Evolutionary conservation across 2,797 vertebrate genomes (phyloP).

Genomic region (Parotocinclus haroldoi): DNA sequence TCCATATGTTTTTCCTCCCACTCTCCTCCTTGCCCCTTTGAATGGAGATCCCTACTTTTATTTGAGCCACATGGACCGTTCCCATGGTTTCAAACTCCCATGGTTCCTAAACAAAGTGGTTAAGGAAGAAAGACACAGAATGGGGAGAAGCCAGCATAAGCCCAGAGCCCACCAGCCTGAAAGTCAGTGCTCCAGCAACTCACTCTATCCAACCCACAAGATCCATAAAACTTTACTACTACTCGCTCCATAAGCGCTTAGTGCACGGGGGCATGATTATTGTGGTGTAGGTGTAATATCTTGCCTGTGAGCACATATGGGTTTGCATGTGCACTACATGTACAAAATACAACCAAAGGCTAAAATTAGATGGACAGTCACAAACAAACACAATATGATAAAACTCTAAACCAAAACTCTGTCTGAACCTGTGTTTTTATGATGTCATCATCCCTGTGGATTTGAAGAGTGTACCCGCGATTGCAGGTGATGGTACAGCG

Average conservation of each 20-base stretch:
- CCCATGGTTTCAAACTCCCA: slow-evolving; percentile 39
- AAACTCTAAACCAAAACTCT: neutral
- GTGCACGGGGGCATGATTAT: slow-evolving; percentile 34
- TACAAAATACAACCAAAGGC: too few species aligned
- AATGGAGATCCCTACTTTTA: slow-evolving; percentile 44
- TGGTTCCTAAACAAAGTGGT: slow-evolving; percentile 42
- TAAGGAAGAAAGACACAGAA: slow-evolving; percentile 45
- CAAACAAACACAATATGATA: neutral
- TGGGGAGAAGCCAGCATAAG: slow-evolving; percentile 37
- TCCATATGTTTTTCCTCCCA: neutral
- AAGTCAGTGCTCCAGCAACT: slow-evolving; percentile 34
- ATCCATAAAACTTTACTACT: slow-evolving; percentile 41
- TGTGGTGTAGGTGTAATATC: slow-evolving; percentile 32
- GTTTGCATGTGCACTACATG: neutral
- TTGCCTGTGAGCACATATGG: slow-evolving; percentile 1
- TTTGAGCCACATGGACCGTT: slow-evolving; percentile 41
- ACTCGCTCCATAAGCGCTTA: slow-evolving; percentile 42
- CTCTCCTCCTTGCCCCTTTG: slow-evolving; percentile 20
- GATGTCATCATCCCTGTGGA: slow-evolving; percentile 85
- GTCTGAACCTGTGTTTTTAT: slow-evolving; percentile 83
- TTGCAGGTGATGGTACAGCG: slow-evolving; percentile 88
- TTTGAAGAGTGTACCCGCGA: slow-evolving; percentile 82
- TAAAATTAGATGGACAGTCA: too few species aligned
- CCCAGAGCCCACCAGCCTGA: slow-evolving; percentile 20
- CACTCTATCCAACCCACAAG: slow-evolving; percentile 34